phyloP scores from a whole-genome alignment of 2,113 vertebrate species.

The Engystomops pustulosus region DNA sequence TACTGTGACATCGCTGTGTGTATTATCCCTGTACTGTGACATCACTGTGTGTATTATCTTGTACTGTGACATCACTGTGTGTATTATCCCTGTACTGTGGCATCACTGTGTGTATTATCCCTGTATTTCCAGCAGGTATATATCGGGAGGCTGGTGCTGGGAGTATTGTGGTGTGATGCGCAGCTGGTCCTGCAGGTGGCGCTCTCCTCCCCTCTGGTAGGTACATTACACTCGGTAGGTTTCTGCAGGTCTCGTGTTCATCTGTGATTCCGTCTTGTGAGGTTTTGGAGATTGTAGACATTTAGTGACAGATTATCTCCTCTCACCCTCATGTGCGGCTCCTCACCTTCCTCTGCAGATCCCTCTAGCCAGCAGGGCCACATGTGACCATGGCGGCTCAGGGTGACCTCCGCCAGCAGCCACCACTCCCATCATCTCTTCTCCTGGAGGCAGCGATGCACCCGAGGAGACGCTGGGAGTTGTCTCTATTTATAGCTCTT shows the following conservation, averaged over 20 bases:
- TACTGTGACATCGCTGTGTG: too few species aligned
- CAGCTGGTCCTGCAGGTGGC: constrained; percentile 22
- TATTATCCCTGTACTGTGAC: too few species aligned
- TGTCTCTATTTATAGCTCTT: constrained; percentile 21
- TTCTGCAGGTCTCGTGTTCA: background rate
- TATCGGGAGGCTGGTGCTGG: too few species aligned
- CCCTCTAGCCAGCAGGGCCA: background rate
- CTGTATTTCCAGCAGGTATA: too few species aligned
- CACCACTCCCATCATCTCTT: background rate
- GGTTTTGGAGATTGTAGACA: too few species aligned
- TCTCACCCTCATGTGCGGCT: constrained; percentile 14
- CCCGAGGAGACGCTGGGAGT: background rate
- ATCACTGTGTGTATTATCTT: too few species aligned
- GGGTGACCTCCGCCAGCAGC: constrained; percentile 11
- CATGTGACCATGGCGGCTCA: background rate
- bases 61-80: too few species aligned
- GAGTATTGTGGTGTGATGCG: background rate
- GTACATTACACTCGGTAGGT: too few species aligned
- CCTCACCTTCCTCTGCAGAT: constrained; percentile 28
- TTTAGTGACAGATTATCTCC: too few species aligned
- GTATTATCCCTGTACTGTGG: too few species aligned
- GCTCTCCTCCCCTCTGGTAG: background rate
- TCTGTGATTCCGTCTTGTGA: too few species aligned
- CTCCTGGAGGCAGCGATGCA: background rate
- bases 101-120: too few species aligned